Conservation (phyloP, 2,888 invertebrate genomes). For the Automeris io region DNA sequence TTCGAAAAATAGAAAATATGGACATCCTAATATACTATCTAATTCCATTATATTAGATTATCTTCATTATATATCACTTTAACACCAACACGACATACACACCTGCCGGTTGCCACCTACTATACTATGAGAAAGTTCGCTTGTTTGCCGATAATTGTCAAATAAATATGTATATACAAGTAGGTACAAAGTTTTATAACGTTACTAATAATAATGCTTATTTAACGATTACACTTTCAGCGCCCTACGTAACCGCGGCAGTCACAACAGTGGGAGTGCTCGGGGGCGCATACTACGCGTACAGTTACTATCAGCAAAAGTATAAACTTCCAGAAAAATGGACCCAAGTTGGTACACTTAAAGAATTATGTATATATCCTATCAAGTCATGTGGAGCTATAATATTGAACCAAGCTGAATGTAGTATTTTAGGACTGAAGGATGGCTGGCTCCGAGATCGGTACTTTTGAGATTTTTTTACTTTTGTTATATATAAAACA, state of each 20-base stretch:
- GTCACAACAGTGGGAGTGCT: conserved; percentile 41
- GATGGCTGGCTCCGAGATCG: conserved; percentile 76
- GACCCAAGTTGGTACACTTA: conserved; percentile 76
- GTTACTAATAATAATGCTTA: no score
- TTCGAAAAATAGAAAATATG: no score
- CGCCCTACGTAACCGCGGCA: conserved; percentile 34
- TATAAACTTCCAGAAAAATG: conserved; percentile 64
- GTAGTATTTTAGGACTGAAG: conserved; percentile 71
- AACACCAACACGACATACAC: no score
- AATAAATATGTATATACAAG: no score
- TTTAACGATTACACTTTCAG: conserved; percentile 25
- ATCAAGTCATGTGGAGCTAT: conserved; percentile 78
- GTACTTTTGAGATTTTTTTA: conserved; percentile 20
- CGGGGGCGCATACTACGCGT: conserved; percentile 48
- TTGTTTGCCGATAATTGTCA: no score
- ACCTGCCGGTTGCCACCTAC: no score
- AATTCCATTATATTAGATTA: no score
- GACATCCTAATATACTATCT: no score
- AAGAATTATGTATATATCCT: conserved; percentile 73
- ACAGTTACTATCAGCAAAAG: conserved; percentile 33
- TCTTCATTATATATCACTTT: no score
- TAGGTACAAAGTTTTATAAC: no score
- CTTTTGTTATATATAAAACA: neutral
- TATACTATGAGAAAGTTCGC: no score
- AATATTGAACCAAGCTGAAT: conserved; percentile 64